A percentile compares a stretch with the other conserved stretches of the same genome.
Conservation (phyloP, 2,797 vertebrate genomes). For the Paguma larvata region DNA sequence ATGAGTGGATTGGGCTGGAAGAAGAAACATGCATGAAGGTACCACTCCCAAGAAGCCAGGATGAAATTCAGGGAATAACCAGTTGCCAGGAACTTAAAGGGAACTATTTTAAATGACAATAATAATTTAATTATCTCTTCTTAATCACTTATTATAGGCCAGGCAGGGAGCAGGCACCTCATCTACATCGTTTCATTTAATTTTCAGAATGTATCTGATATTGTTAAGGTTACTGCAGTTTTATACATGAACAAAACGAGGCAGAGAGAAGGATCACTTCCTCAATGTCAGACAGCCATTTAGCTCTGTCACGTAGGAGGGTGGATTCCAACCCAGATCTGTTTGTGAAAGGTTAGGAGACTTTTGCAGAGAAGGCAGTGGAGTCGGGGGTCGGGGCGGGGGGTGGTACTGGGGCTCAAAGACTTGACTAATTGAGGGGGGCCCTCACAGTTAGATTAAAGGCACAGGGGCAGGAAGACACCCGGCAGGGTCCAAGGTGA, state of each 20-base stretch:
- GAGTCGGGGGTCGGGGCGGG: too few relatives aligned
- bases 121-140: neutral
- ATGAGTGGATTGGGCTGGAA: neutral
- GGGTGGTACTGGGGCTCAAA: neutral
- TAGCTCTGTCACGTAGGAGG: neutral
- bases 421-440: neutral
- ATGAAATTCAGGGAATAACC: neutral
- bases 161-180: neutral
- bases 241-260: neutral
- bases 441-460: neutral
- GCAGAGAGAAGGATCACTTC: neutral
- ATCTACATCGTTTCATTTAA: neutral
- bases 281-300: neutral
- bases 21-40: neutral
- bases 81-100: neutral
- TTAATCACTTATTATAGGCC: neutral
- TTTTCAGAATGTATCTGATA: neutral
- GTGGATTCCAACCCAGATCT: neutral
- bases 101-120: neutral
- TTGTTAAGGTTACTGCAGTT: neutral
- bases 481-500: neutral
- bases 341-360: neutral
- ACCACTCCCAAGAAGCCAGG: neutral
- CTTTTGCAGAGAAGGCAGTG: neutral
- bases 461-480: neutral